Evolutionary conservation across 2,888 invertebrate genomes (phyloP).

Genomic region (Mycogona germanica): DNA sequence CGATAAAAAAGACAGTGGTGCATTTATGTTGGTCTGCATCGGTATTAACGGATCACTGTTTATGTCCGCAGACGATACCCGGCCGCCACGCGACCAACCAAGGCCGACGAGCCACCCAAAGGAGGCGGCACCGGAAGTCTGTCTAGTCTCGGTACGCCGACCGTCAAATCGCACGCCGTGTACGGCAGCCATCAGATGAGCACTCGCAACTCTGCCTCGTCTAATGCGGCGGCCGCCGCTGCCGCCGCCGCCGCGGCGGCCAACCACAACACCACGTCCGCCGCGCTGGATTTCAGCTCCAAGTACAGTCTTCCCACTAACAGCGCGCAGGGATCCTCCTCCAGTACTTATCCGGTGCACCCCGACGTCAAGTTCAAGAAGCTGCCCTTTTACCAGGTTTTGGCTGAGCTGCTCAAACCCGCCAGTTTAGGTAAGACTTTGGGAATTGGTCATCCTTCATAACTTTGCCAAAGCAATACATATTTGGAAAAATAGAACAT

Average conservation of each 20-base stretch:
- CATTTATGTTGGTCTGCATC: background rate
- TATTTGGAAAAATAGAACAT: background rate
- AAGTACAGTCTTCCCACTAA: slow-evolving; percentile 11
- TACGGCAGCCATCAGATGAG: slow-evolving; percentile 2
- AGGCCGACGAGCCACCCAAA: too few species aligned
- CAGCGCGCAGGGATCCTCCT: background rate
- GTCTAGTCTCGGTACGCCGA: background rate
- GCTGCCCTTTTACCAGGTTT: slow-evolving; percentile 82
- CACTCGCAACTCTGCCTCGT: slow-evolving; percentile 9
- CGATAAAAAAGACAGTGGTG: background rate
- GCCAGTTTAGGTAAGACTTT: slow-evolving; percentile 54
- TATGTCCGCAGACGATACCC: too few species aligned
- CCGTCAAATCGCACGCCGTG: background rate
- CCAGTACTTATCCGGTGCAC: slow-evolving; percentile 52
- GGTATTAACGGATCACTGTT: too few species aligned
- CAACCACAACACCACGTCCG: too few species aligned
- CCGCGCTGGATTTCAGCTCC: slow-evolving; percentile 18
- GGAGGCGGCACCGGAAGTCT: background rate
- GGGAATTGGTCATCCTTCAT: background rate
- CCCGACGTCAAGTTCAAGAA: slow-evolving; percentile 87
- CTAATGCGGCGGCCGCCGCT: too few species aligned
- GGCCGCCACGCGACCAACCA: too few species aligned
- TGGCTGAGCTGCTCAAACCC: slow-evolving; percentile 77
- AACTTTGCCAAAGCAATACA: too few species aligned
- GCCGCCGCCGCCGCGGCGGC: too few species aligned